Evolutionary conservation across 2,113 vertebrate genomes (phyloP).

Genomic region (Nyctereutes procyonoides): DNA sequence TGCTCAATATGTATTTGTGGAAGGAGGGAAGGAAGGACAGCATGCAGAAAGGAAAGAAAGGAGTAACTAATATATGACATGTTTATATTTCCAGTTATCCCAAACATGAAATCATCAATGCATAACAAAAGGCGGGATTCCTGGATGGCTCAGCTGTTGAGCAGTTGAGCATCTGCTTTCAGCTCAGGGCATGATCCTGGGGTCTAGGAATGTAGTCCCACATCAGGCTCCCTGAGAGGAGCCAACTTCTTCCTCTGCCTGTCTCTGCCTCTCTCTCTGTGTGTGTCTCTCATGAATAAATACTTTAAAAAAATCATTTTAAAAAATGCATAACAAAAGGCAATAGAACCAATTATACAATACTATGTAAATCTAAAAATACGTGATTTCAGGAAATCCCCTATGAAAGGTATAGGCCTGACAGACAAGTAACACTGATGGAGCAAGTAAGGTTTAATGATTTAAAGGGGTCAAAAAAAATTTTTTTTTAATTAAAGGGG

Average conservation of each 20-base stretch:
- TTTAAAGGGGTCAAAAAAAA: too few species aligned
- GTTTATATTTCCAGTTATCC: background rate
- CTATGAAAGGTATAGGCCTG: background rate
- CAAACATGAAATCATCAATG: background rate
- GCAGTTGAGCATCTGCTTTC: too few species aligned
- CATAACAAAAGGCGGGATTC: background rate
- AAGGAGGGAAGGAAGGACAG: background rate
- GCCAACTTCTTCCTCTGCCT: too few species aligned
- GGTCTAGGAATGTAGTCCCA: too few species aligned
- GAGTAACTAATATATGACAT: background rate
- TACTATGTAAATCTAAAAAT: slow-evolving; percentile 12
- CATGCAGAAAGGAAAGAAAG: background rate
- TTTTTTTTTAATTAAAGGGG: background rate
- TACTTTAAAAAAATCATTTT: too few species aligned
- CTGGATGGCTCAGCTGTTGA: too few species aligned
- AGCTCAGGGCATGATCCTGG: too few species aligned
- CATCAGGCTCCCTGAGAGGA: too few species aligned
- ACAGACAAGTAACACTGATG: background rate
- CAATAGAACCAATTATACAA: background rate
- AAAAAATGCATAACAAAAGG: background rate
- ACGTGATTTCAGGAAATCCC: background rate
- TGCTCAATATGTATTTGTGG: background rate
- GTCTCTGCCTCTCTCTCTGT: too few species aligned
- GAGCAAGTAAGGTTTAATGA: background rate
- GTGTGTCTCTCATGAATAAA: too few species aligned